Evolutionary conservation across 2,113 vertebrate species (phyloP).

Genomic region (Bostrychus sinensis): DNA sequence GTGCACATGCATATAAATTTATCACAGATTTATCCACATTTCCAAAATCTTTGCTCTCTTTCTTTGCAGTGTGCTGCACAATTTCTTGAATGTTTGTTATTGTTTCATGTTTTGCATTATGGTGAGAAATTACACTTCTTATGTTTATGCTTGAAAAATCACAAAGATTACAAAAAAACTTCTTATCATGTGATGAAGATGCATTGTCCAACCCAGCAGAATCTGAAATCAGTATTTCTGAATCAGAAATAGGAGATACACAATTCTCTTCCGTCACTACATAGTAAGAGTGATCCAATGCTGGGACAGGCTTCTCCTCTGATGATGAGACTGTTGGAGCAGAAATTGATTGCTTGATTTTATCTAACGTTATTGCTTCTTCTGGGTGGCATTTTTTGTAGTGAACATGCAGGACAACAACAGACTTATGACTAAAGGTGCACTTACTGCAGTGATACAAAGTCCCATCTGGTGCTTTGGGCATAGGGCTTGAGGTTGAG

Average conservation of each 20-base stretch:
- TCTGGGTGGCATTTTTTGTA: slow-evolving; percentile 90
- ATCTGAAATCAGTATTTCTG: not conserved
- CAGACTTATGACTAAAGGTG: slow-evolving; percentile 64
- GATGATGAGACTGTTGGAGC: not conserved
- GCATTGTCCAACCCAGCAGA: not conserved
- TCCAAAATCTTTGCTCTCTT: slow-evolving; percentile 73
- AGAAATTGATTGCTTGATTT: slow-evolving; percentile 45
- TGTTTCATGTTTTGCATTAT: slow-evolving; percentile 85
- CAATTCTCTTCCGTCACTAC: not conserved
- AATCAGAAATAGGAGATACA: not conserved
- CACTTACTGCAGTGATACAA: slow-evolving; percentile 57
- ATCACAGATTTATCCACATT: not conserved
- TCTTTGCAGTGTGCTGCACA: slow-evolving; percentile 79
- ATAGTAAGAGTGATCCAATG: not conserved
- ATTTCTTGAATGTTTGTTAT: slow-evolving; percentile 78
- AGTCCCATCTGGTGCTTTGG: not conserved
- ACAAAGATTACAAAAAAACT: slow-evolving; percentile 88
- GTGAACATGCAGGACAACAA: slow-evolving; percentile 90
- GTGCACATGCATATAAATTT: not conserved
- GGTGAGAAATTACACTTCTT: slow-evolving; percentile 87
- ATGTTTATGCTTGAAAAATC: slow-evolving; percentile 84
- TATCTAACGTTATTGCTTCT: slow-evolving; percentile 76
- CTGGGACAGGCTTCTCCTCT: not conserved
- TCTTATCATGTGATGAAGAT: slow-evolving; percentile 27
- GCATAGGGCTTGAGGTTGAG: not conserved